Percentiles rank a stretch among this genome's conserved stretches.
Evolutionary conservation across 2,797 vertebrate species (phyloP).

Genomic region (Hylomyscus alleni): DNA sequence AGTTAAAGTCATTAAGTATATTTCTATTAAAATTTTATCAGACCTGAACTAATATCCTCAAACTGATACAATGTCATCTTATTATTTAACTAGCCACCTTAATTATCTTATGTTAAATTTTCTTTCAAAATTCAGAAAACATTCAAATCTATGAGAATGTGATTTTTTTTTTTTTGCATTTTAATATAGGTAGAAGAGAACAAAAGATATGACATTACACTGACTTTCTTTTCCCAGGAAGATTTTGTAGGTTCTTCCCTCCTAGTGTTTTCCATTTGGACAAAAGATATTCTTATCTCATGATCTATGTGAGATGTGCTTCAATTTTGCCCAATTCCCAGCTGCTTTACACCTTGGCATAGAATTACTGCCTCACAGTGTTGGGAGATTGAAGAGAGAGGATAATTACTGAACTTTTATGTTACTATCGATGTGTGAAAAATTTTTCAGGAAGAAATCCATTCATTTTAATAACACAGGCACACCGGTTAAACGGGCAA

Average conservation of each 20-base stretch:
- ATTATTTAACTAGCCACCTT: conserved; percentile 28
- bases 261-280: neutral
- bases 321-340: conserved; percentile 82
- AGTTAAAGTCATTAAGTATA: conserved; percentile 76
- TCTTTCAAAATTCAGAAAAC: conserved; percentile 60
- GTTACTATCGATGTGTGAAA: conserved; percentile 85
- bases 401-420: conserved; percentile 88
- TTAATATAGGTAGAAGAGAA: conserved; percentile 39
- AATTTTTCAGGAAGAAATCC: conserved; percentile 83
- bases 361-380: conserved; percentile 74
- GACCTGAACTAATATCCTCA: conserved; percentile 73
- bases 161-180: conserved; percentile 42
- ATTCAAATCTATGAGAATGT: conserved; percentile 58
- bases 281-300: conserved; percentile 61
- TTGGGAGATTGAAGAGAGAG: conserved; percentile 83
- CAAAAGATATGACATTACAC: conserved; percentile 35
- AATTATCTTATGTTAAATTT: conserved; percentile 69
- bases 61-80: conserved; percentile 73
- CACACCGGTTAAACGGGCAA: conserved; percentile 82
- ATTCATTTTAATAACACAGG: conserved; percentile 82
- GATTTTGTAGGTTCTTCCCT: fast-evolving
- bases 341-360: conserved; percentile 81
- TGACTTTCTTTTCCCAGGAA: neutral
- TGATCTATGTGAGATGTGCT: conserved; percentile 76
- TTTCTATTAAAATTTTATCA: conserved; percentile 80